phyloP scores from a whole-genome alignment of 2,888 invertebrate genomes.

The Synanthedon myopaeformis region DNA sequence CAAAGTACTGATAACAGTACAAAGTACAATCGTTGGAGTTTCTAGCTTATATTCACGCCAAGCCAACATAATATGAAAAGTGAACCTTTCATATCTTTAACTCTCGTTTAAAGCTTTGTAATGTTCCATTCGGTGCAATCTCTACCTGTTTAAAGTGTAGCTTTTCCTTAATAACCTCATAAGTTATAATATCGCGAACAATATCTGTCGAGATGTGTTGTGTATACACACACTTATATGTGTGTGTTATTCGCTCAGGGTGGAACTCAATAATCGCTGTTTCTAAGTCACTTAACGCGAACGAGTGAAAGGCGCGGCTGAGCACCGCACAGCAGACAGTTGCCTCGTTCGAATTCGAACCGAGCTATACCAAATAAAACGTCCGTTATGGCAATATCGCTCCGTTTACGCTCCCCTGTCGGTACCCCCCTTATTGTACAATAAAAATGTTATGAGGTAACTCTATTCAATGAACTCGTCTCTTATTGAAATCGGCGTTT shows the following conservation, averaged over 20 bases:
- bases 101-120: no score
- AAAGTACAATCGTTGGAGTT: no score
- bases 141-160: no score
- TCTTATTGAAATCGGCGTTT: slow-evolving; percentile 63
- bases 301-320: slow-evolving; percentile 13
- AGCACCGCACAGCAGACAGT: slow-evolving; percentile 4
- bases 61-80: no score
- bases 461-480: slow-evolving; percentile 62
- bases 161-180: neutral
- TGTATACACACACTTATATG: slow-evolving; percentile 12
- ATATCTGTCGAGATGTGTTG: neutral
- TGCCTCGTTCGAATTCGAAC: slow-evolving; percentile 7
- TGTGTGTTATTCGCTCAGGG: slow-evolving; percentile 14
- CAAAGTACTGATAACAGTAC: no score
- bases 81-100: no score
- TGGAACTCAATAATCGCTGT: slow-evolving; percentile 37
- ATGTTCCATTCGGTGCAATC: no score
- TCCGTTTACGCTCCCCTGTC: slow-evolving; percentile 38
- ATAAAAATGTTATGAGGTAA: slow-evolving; percentile 68
- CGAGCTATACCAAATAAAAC: slow-evolving; percentile 23
- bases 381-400: slow-evolving; percentile 50
- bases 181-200: slow-evolving; percentile 12
- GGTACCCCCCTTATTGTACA: slow-evolving; percentile 57
- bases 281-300: slow-evolving; percentile 42
- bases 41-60: no score